Evolutionary conservation across 2,113 vertebrate genomes (phyloP), one percentile per base, ranked within the genome.

Genomic region (Caretta caretta): DNA sequence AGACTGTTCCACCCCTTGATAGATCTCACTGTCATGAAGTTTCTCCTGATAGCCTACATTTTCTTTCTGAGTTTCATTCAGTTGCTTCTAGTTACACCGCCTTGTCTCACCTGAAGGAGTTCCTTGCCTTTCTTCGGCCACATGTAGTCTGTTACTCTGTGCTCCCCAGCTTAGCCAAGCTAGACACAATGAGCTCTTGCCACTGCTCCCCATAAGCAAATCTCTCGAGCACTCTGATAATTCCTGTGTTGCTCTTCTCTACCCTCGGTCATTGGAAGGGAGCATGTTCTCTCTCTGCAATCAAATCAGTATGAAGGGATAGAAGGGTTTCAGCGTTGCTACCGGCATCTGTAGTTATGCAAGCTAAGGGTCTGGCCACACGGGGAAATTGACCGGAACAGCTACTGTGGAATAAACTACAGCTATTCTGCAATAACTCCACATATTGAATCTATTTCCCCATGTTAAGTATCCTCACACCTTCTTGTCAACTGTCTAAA

Each of bases 221-320:
- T 6, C 4, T 14, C 38, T 91, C 84, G 38, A 80, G 19, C 17
- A 10, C 2, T 4, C 12, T 0, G 0, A 56, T 29, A 50, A 42
- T 35, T 24, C 62, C 4, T 27, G 20, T 22, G 22, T 25, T 12
- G 20, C 16, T 91, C 31, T 87, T 5, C 59, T 86, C 24, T 0
- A 1, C 87, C 27, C 14, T 65, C 0, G 0, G 20, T 65, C 48
- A 84, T 19, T 76, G 10, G 29, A 56, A 57, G 12, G 80, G 84
- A 54, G 49, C 13, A 3, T 57, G 12, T 54, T 82, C 10, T 20
- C 17, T 0, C 0, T 31, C n/a, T 48, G 75, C 12, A 78, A 8
- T 48, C 0, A 0, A 3, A n/a, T 94, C n/a, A n/a, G 62, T 17
- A n/a, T 69, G 22, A n/a, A 2, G 3, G 0, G 3, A 72, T 35